Base-by-base conservation (phyloP, 2,113 vertebrate genomes). In the Corydoras maculifer region DNA sequence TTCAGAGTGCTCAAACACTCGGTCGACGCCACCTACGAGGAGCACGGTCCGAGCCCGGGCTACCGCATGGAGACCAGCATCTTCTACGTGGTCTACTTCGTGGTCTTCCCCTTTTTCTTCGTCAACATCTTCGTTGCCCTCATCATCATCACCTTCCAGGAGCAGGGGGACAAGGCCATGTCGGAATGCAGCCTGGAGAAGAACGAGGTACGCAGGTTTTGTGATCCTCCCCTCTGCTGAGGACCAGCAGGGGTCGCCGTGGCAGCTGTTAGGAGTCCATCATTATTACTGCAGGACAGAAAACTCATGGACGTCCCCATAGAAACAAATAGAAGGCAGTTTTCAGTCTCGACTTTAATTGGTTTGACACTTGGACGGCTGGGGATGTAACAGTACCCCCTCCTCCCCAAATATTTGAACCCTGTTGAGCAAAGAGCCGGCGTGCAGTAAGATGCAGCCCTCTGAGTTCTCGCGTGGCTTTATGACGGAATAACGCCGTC, bases 111-210 rank as follows among this genome's bases (percentile, higher is more conserved):
- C 65, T 99, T 99, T 90, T 99, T 99, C 91, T 99, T 99, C 12
- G 97, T 99, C 86, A 99, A 98, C 88, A 99, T 99, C 82, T 99
- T 99, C 11, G 97, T 99, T 82, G 97, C 97, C 69, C 86, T 99
- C 85, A 99, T 99, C 87, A 99, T 99, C 88, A 98, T 99, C 90
- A 99, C 97, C 53, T 99, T 99, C 85, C 97, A 99, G 89, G 97
- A 99, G 84, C 97, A 98, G 82, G 97, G 97, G 58, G 97, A 98
- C 90, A 98, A 96, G 84, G 97, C 94, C 85, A 98, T 99, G 95
- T 94, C 97, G 0, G 95, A 98, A 64, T 99, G 97, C 83, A 99
- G 94, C 84, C 86, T 99, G 72, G 96, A 99, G 85, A 99, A 99
- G 83, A 99, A 99, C 0, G 96, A 99, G 97, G 97, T 99, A 85